These are phyloP conservation scores for Idaea dimidiata DNA, from an alignment of 2,888 invertebrate genomes.

Conservation along the genomic window DNA sequence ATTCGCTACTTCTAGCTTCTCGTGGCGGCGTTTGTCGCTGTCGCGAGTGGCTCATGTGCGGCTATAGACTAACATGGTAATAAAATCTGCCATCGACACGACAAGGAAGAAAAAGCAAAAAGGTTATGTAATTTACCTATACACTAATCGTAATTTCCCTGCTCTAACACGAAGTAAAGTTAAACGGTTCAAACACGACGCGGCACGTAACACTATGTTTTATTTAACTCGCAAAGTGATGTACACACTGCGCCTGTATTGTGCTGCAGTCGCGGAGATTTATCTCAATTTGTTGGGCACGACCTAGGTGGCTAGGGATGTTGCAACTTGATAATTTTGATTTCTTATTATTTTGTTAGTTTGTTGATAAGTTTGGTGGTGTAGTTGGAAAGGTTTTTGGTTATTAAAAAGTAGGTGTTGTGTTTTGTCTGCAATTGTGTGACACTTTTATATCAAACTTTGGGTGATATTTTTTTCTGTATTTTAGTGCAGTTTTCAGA, in stretches of 20 bases:
- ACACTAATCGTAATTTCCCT: neutral
- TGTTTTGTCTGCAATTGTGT: neutral
- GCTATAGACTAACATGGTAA: too few species aligned
- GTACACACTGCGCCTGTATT: neutral
- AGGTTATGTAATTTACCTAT: neutral
- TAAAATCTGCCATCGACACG: too few species aligned
- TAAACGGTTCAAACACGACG: neutral
- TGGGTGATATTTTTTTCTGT: too few species aligned
- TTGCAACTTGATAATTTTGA: neutral
- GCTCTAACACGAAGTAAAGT: neutral
- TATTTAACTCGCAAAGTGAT: neutral
- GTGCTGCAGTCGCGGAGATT: neutral
- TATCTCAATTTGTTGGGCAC: neutral
- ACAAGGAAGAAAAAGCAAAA: too few species aligned
- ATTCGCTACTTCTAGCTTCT: too few species aligned
- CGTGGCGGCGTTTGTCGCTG: too few species aligned
- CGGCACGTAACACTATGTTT: neutral
- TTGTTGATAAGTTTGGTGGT: neutral
- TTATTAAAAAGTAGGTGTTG: neutral
- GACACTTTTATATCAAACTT: too few species aligned
- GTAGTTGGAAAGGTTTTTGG: too few species aligned
- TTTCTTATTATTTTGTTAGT: neutral
- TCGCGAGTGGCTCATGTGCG: too few species aligned
- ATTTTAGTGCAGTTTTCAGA: too few species aligned
- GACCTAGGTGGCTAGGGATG: neutral